These are phyloP conservation scores for Drymodes brunneopygia DNA, from an alignment of 2,113 vertebrate species.

Conservation along the genomic window DNA sequence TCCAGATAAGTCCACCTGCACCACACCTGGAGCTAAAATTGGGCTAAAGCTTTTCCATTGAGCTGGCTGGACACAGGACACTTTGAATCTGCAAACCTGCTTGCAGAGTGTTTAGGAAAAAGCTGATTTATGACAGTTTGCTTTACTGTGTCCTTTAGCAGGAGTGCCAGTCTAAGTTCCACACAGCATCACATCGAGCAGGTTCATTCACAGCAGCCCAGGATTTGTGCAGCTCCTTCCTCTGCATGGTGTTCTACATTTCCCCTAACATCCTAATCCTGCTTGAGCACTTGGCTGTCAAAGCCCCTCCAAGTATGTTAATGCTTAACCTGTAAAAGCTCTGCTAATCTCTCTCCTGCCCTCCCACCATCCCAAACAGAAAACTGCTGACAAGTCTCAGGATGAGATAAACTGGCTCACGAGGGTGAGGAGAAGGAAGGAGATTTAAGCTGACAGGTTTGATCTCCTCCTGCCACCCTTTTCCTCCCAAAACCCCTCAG, in stretches of 20 bases:
- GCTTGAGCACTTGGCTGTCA: neutral
- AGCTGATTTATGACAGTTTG: neutral
- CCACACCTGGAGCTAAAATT: neutral
- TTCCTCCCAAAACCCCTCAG: neutral
- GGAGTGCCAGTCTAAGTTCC: neutral
- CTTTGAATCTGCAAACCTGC: neutral
- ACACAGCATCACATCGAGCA: neutral
- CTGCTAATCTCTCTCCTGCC: slow-evolving; percentile 22
- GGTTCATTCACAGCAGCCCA: neutral
- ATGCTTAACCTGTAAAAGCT: slow-evolving; percentile 27
- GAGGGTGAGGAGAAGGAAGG: neutral
- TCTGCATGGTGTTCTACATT: neutral
- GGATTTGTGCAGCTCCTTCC: neutral
- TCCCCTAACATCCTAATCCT: neutral
- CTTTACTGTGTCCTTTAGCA: neutral
- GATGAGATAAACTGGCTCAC: slow-evolving; percentile 40
- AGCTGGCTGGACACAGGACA: neutral
- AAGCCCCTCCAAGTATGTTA: neutral
- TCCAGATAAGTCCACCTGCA: neutral
- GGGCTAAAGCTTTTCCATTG: neutral
- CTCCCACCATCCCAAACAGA: neutral
- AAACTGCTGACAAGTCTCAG: slow-evolving; percentile 50
- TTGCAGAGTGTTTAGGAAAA: neutral
- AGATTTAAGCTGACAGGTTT: slow-evolving; percentile 37
- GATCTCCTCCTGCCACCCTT: neutral